Evolutionary conservation across 2,797 vertebrate species (phyloP), one percentile per base, ranked within the genome.

Genomic region (Sebastes oblongus): DNA sequence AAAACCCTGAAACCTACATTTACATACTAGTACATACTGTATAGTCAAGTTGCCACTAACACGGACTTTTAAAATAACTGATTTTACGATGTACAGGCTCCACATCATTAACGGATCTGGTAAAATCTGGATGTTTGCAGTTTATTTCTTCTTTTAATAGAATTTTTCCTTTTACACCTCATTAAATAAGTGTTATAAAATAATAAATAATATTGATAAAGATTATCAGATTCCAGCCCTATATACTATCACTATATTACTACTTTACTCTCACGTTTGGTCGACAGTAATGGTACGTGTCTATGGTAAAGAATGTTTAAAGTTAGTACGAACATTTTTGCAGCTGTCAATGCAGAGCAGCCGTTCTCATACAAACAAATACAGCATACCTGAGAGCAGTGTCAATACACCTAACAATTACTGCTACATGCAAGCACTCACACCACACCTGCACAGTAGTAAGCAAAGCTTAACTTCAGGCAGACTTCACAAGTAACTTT

Each of bases 1-100:
- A 29, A 70, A 62, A 46, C n/a, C 39, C n/a, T 32, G 11, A 54
- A 71, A 54, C 67, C 52, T 61, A 42, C 27, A 72, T 61, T 82
- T 22, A 70, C 60, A 82, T 3, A 52, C 46, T 46, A 18, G 7
- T n/a, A 69, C 24, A 68, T 30, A 58, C 39, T 72, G 22, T n/a
- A 14, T 22, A n/a, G 12, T 39, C 5, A 16, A 27, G 9, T 14
- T 58, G 11, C 16, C 16, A 34, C 12, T 16, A 24, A 52, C 13
- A 52, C 13, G 39, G 27, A 52, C 50, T 30, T 6, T 0, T 42
- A 4, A 59, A 56, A 46, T 3, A 64, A 36, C 39, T 16, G 32
- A 8, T n/a, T 67, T 56, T 50, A 66, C 32, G 10, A 6, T 27
- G 6, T 1, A 64, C 24, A 14, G 32, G 6, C 60, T 62, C 20